Percentiles rank a stretch among this genome's conserved stretches.
Conservation (phyloP, 2,113 vertebrate genomes). For the Leuciscus idus region DNA sequence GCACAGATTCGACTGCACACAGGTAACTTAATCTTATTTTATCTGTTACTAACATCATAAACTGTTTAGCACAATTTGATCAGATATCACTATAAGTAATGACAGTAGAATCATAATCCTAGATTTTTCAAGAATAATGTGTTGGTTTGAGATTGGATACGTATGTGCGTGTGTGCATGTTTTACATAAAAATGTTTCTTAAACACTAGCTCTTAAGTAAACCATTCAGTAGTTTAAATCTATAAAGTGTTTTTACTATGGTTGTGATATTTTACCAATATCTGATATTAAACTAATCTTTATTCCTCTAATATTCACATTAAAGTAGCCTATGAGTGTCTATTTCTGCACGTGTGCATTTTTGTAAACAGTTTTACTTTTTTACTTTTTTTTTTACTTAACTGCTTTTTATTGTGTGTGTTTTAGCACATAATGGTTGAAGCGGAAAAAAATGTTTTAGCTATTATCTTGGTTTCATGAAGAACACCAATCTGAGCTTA, state of each 20-base stretch:
- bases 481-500: conserved; percentile 1
- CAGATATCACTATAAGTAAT: not conserved
- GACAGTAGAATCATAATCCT: not conserved
- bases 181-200: not conserved
- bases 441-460: not conserved
- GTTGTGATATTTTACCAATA: no score
- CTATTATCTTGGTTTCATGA: not conserved
- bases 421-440: not conserved
- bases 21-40: not conserved
- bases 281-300: not conserved
- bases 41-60: not conserved
- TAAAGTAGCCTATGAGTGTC: not conserved
- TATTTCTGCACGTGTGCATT: not conserved
- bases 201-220: not conserved
- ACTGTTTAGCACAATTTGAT: not conserved
- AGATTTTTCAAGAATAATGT: not conserved
- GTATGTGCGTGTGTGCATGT: not conserved
- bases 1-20: not conserved
- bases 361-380: not conserved
- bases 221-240: not conserved
- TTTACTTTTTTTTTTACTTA: no score
- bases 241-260: not conserved
- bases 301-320: not conserved
- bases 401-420: not conserved
- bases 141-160: not conserved